Evolutionary conservation across 2,888 invertebrate genomes (phyloP), one percentile per base, ranked within the genome.

Genomic region (Drosophila algonquin): DNA sequence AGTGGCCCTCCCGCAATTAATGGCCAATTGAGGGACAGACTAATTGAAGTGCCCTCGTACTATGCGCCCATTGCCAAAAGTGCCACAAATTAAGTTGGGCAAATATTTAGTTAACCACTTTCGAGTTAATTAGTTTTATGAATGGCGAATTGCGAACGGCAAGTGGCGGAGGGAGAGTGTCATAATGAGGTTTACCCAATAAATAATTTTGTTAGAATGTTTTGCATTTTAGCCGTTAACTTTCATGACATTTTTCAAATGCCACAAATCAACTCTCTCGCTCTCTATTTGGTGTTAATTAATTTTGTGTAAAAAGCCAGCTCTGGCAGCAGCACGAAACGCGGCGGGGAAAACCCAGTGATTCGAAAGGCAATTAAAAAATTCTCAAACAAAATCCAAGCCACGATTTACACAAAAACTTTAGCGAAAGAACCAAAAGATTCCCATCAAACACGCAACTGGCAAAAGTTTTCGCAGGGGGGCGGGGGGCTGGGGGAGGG

Each of bases 381-480:
- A 60, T 44, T 24, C 47, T 1, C 40, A 46, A 14, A 45, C 45
- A 54, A 47, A 58, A 47, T 61, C 32, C 40, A 7, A 40, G n/a
- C 40, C 40, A 40, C 57, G 56, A 48, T 58, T 48, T 51, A 57
- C 55, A 48, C 52, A 61, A 53, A 65, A 55, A 65, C 45, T 58
- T 52, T 67, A 48, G 40, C 40, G 14, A 75, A 48, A 58, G 46
- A 44, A 35, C 24, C 55, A 50, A 54, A 45, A 72, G 76, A 74
- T 74, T 76, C 30, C 3, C 30, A 75, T 63, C 70, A 21, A 63
- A 32, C 81, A 87, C 79, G 73, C 87, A 48, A 80, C 16, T 57
- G 65, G 16, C 52, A 57, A 57, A 65, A 67, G 12, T 46, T 55
- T 51, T 70, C 24, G 27, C 21, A 21, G 21, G 3, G 21, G 21